phyloP scores from a whole-genome alignment of 1,140 invertebrate genomes.

The Trachymyrmex cornetzi region DNA sequence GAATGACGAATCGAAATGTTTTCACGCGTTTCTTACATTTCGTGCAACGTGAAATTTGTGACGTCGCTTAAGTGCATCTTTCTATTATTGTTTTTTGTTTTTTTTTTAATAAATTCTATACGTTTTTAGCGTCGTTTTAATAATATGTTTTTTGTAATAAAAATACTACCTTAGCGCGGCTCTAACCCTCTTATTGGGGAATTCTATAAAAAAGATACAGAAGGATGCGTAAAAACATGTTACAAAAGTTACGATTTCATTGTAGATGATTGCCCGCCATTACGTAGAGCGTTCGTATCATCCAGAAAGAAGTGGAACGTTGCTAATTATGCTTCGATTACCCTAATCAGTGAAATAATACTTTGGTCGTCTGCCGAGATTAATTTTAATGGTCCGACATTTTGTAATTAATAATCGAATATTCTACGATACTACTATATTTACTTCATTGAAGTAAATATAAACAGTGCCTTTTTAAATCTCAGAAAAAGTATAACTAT shows the following conservation, averaged over 20 bases:
- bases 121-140: constrained; percentile 19
- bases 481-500: background rate
- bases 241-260: constrained; percentile 62
- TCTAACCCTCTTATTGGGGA: constrained; percentile 29
- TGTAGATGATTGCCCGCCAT: constrained; percentile 60
- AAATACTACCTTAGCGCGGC: constrained; percentile 24
- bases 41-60: background rate
- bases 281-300: constrained; percentile 58
- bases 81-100: background rate
- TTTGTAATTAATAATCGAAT: constrained; percentile 55
- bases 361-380: constrained; percentile 8
- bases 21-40: background rate
- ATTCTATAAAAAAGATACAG: constrained; percentile 31
- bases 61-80: too few relatives aligned
- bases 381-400: constrained; percentile 37
- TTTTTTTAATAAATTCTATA: background rate
- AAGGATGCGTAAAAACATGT: constrained; percentile 49
- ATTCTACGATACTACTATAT: background rate
- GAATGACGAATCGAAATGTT: background rate
- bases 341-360: constrained; percentile 61
- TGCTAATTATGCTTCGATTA: constrained; percentile 59
- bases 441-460: background rate
- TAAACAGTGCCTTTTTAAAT: background rate
- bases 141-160: constrained; percentile 10
- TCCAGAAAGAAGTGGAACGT: constrained; percentile 51